Conservation (phyloP, 1,140 invertebrate genomes). For the Pinna nobilis region DNA sequence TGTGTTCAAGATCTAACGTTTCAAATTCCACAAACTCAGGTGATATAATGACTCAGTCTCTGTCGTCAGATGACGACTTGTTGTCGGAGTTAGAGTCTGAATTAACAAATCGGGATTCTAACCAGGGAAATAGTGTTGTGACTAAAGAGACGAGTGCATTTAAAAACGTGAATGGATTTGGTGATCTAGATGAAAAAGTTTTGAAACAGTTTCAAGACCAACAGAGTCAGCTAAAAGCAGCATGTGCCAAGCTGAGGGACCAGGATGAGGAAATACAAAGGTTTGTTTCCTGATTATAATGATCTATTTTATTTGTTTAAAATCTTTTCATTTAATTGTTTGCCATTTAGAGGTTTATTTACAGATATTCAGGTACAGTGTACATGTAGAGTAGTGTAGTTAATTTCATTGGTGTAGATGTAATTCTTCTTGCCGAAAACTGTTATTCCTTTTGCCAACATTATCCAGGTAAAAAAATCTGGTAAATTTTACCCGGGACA, state of each 20-base stretch:
- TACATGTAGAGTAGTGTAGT: no score
- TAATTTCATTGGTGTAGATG: no score
- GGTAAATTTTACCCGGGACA: no score
- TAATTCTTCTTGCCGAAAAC: no score
- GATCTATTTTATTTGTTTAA: background rate
- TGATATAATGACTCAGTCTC: slow-evolving; percentile 2
- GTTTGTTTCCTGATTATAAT: background rate
- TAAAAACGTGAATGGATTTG: background rate
- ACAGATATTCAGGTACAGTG: no score
- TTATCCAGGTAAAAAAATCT: no score
- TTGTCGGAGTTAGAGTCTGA: slow-evolving; percentile 53
- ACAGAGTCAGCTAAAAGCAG: slow-evolving; percentile 23
- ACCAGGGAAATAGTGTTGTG: background rate
- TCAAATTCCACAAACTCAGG: background rate
- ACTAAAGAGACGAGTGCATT: background rate
- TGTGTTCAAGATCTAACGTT: background rate
- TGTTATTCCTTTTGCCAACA: no score
- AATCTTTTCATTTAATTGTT: background rate
- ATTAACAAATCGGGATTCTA: slow-evolving; percentile 20
- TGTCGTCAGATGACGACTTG: slow-evolving; percentile 46
- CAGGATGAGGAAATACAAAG: slow-evolving; percentile 16
- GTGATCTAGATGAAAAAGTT: slow-evolving; percentile 13
- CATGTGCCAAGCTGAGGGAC: slow-evolving; percentile 6
- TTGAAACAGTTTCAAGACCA: slow-evolving; percentile 30
- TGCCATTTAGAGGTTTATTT: no score